Base-by-base conservation (phyloP, 1,140 invertebrate species). In the Diplogasteroides magnus region DNA sequence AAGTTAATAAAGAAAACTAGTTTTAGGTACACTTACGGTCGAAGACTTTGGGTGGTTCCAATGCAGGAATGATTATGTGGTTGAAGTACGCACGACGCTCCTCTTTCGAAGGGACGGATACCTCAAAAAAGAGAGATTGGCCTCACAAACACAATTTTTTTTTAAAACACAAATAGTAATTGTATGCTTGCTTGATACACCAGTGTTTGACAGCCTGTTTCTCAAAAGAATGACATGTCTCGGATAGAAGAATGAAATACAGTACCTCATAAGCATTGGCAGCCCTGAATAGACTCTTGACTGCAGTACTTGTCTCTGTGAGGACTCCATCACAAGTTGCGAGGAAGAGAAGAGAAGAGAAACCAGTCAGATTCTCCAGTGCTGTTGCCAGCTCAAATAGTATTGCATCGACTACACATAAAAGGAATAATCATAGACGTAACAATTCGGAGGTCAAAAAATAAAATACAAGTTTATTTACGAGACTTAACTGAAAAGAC, bases 1-100 rank as follows among this genome's bases (percentile, higher is more conserved):
- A 48, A n/a, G 13, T 23, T 26, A 0, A 15, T 0, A 3, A 2
- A 11, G 31, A 55, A 67, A 29, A 0, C 25, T 27, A 2, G 28
- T n/a, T 2, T 27, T 25, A 61, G 6, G 29, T 56, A 60, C 11
- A 66, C 58, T 60, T 67, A 76, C 74, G 48, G 64, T 79, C 69
- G 60, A 79, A 75, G 15, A 61, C 31, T 19, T 68, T 72, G 2
- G 77, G 77, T 25, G 37, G 31, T 14, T 57, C 31, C 13, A 31
- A 28, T 59, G 68, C 68, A 27, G 67, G 1, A 0, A 58, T 26
- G 13, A 74, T 57, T 48, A 78, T 66, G 29, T 68, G 23, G 2
- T 68, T 14, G 56, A 80, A 80, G 37, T 78, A 79, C 23, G 73
- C 37, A 32, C 64, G 67, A 15, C 68, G 3, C 3, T 61, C 57